phyloP scores from a whole-genome alignment of 2,797 vertebrate species.

The Echiichthys vipera region DNA sequence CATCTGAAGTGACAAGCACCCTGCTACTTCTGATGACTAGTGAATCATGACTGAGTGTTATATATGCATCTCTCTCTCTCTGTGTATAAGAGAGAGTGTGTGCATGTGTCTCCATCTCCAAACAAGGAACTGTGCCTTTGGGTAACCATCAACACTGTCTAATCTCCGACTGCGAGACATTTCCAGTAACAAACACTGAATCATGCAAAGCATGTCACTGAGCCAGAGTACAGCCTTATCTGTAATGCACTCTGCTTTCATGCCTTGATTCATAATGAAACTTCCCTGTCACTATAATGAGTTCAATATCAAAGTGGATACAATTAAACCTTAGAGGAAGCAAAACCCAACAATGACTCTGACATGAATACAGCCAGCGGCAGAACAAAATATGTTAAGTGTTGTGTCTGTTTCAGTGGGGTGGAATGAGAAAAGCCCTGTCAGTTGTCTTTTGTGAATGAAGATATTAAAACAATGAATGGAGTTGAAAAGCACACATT shows the following conservation, averaged over 20 bases:
- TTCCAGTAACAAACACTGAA: slow-evolving; percentile 69
- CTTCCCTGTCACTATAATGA: slow-evolving; percentile 60
- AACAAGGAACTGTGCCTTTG: slow-evolving; percentile 57
- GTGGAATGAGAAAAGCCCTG: slow-evolving; percentile 17
- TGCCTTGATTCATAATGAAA: slow-evolving; percentile 64
- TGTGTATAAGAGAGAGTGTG: background rate
- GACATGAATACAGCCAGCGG: slow-evolving; percentile 48
- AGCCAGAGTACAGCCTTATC: slow-evolving; percentile 52
- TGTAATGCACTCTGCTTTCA: slow-evolving; percentile 56
- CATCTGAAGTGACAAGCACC: slow-evolving; percentile 61
- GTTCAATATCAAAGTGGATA: slow-evolving; percentile 56
- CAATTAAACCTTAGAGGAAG: slow-evolving; percentile 55
- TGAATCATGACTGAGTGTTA: slow-evolving; percentile 25
- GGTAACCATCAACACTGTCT: slow-evolving; percentile 64
- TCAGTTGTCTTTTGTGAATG: slow-evolving; percentile 56
- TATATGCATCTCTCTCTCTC: background rate
- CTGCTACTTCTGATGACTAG: slow-evolving; percentile 37
- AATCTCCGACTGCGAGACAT: slow-evolving; percentile 59
- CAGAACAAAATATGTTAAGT: slow-evolving; percentile 16
- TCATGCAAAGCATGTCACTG: slow-evolving; percentile 59
- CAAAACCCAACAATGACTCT: slow-evolving; percentile 39
- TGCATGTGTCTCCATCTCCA: slow-evolving; percentile 38
- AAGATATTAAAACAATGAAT: slow-evolving; percentile 36
- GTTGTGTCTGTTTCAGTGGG: slow-evolving; percentile 15
- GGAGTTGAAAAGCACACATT: slow-evolving; percentile 18